Conservation (phyloP, 2,888 invertebrate genomes). For the Heliconius hortense region DNA sequence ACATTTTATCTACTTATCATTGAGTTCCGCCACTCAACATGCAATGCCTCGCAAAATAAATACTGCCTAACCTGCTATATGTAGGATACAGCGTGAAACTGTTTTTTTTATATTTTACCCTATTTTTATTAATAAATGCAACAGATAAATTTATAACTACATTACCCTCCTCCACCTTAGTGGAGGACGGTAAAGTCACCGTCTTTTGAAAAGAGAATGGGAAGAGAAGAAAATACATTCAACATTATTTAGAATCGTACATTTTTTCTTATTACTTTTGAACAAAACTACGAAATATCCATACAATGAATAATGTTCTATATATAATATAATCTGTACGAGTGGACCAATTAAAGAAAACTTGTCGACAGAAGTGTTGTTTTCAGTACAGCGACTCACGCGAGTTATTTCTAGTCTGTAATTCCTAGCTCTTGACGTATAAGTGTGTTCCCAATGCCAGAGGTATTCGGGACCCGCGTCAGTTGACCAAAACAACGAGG, state of each 20-base stretch:
- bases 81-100: too few species aligned
- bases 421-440: constrained; percentile 50
- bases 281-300: constrained; percentile 42
- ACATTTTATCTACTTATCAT: background rate
- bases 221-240: background rate
- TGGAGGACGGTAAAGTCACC: too few species aligned
- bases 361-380: constrained; percentile 42
- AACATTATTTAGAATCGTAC: background rate
- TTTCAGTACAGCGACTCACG: constrained; percentile 41
- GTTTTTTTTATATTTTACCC: too few species aligned
- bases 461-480: constrained; percentile 68
- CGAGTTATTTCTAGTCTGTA: constrained; percentile 40
- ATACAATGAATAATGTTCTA: constrained; percentile 42
- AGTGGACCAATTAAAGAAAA: constrained; percentile 35
- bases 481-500: constrained; percentile 70
- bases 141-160: background rate
- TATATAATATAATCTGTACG: constrained; percentile 40
- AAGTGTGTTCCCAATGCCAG: constrained; percentile 53
- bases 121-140: too few species aligned
- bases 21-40: too few species aligned
- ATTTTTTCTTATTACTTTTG: constrained; percentile 30
- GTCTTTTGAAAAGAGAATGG: background rate
- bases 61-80: too few species aligned
- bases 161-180: too few species aligned
- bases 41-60: too few species aligned